Evolutionary conservation across 2,888 invertebrate genomes (phyloP).

Genomic region (Nephrotoma appendiculata): DNA sequence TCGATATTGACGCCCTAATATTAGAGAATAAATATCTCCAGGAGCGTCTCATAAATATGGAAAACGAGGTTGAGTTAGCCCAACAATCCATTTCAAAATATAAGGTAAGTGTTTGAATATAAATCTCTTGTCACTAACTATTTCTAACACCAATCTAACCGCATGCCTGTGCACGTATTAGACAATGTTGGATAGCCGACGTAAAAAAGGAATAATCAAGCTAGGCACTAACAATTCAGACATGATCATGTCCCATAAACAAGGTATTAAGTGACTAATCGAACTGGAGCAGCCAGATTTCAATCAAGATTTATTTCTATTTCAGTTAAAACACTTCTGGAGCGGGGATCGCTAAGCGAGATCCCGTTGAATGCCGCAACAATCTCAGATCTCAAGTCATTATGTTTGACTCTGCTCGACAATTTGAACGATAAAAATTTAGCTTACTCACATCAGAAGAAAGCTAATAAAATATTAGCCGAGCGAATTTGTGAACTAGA

Average conservation of each 20-base stretch:
- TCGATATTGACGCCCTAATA: slow-evolving; percentile 66
- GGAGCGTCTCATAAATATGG: slow-evolving; percentile 61
- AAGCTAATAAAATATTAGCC: slow-evolving; percentile 73
- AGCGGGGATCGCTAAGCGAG: slow-evolving; percentile 40
- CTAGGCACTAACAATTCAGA: slow-evolving; percentile 51
- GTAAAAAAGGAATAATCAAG: slow-evolving; percentile 53
- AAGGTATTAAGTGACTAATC: slow-evolving; percentile 35
- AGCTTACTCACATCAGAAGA: slow-evolving; percentile 70
- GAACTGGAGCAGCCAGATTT: neutral
- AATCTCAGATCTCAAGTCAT: slow-evolving; percentile 57
- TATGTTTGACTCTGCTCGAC: slow-evolving; percentile 67
- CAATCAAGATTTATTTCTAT: neutral
- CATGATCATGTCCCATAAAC: slow-evolving; percentile 63
- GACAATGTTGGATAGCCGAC: slow-evolving; percentile 57
- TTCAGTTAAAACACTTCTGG: slow-evolving; percentile 58
- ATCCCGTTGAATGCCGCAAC: slow-evolving; percentile 47
- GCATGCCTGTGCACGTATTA: slow-evolving; percentile 19
- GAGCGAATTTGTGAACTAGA: slow-evolving; percentile 70
- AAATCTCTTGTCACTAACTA: neutral
- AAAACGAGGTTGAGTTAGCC: slow-evolving; percentile 63
- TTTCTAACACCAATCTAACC: neutral
- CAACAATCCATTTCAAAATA: slow-evolving; percentile 59
- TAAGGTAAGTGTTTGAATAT: slow-evolving; percentile 38
- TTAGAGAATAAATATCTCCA: slow-evolving; percentile 75
- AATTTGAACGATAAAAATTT: slow-evolving; percentile 74